Conservation (phyloP, 2,797 vertebrate species). For the Picus viridis region DNA sequence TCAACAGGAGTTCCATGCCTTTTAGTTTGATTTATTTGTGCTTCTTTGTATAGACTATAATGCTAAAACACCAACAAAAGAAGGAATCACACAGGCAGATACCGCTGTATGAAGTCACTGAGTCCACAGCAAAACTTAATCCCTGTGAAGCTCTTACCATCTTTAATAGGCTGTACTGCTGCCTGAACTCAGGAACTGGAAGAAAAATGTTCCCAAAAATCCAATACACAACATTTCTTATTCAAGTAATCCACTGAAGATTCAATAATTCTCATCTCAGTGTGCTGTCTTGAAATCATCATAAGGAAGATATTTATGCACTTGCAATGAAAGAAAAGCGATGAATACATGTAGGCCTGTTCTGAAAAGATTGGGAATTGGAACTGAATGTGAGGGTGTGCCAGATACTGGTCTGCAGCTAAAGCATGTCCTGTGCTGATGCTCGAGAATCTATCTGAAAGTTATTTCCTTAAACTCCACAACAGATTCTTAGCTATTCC, state of each 20-base stretch:
- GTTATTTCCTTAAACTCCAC: not conserved
- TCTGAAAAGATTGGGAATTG: not conserved
- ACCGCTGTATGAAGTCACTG: not conserved
- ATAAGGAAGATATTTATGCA: not conserved
- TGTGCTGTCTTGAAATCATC: not conserved
- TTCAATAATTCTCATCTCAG: not conserved
- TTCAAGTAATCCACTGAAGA: not conserved
- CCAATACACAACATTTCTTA: not conserved
- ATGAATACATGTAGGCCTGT: accelerated
- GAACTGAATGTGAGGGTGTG: accelerated
- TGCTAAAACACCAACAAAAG: not conserved
- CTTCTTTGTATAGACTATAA: not conserved
- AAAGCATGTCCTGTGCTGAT: not conserved
- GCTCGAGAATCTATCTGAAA: not conserved
- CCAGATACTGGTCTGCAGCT: not conserved
- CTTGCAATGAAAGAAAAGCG: not conserved
- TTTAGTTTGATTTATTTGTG: not conserved
- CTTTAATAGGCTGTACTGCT: not conserved
- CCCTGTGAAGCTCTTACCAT: not conserved
- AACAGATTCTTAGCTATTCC: not conserved
- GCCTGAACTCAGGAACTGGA: not conserved
- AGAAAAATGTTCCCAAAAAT: not conserved
- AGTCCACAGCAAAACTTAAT: not conserved
- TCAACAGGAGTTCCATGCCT: accelerated
- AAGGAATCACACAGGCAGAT: not conserved